phyloP scores from a whole-genome alignment of 2,888 invertebrate genomes.

The Ferrisia virgata region DNA sequence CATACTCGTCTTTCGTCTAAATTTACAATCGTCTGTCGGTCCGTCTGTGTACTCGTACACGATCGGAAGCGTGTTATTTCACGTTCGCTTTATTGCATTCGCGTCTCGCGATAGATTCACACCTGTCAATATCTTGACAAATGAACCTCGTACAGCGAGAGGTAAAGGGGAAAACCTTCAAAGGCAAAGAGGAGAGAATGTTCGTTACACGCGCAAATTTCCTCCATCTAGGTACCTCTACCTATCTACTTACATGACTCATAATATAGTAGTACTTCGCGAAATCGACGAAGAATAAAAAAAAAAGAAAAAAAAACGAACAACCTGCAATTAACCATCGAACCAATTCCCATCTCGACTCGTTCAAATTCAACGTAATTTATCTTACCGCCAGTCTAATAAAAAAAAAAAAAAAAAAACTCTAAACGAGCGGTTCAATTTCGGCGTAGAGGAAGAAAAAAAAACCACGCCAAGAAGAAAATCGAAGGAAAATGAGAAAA shows the following conservation, averaged over 20 bases:
- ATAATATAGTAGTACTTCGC: background rate
- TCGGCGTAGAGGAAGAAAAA: background rate
- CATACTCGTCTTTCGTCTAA: background rate
- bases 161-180: background rate
- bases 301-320: background rate
- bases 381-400: background rate
- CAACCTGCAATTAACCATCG: background rate
- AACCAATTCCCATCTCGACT: background rate
- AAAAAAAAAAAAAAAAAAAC: background rate
- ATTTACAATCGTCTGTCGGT: background rate
- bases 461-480: background rate
- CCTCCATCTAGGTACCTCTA: no score
- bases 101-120: background rate
- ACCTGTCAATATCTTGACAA: conserved; percentile 7
- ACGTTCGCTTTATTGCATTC: background rate
- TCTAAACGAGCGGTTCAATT: background rate
- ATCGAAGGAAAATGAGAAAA: conserved; percentile 1
- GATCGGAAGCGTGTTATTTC: background rate
- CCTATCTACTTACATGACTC: background rate
- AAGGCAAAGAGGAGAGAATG: background rate
- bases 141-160: background rate
- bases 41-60: background rate
- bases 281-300: background rate
- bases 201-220: conserved; percentile 23
- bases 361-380: conserved; percentile 1